phyloP scores from a whole-genome alignment of 2,888 invertebrate genomes.

The Calameuta filiformis region DNA sequence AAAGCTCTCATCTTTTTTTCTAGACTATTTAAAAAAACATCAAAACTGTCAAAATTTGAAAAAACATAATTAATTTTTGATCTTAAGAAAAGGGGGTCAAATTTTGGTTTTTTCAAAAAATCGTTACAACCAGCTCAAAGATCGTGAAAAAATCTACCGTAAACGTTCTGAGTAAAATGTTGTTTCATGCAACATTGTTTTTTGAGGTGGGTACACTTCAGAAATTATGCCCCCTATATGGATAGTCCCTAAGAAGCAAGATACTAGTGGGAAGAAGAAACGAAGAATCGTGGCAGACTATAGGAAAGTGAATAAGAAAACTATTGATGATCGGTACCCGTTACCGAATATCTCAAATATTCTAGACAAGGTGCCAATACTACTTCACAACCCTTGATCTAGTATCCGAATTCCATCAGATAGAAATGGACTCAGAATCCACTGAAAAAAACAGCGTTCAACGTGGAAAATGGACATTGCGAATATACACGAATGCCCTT shows the following conservation, averaged over 20 bases:
- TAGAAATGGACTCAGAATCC: conserved; percentile 36
- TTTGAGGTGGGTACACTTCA: too few relatives aligned
- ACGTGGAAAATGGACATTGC: conserved; percentile 37
- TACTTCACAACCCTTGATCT: conserved; percentile 45
- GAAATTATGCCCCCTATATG: too few relatives aligned
- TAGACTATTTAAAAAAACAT: too few relatives aligned
- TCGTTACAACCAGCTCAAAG: too few relatives aligned
- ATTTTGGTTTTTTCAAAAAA: too few relatives aligned
- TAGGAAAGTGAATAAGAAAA: conserved; percentile 38
- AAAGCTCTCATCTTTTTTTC: too few relatives aligned
- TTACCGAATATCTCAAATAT: conserved; percentile 45
- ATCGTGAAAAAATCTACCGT: too few relatives aligned
- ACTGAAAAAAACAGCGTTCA: conserved; percentile 38
- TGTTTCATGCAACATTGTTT: too few relatives aligned
- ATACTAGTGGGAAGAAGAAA: conserved; percentile 23
- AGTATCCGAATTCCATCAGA: conserved; percentile 47
- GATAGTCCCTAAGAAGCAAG: conserved; percentile 31
- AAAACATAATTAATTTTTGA: too few relatives aligned
- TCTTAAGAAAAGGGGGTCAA: too few relatives aligned
- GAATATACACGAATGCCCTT: conserved; percentile 39
- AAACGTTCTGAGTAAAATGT: too few relatives aligned
- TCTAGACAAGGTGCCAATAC: conserved; percentile 32
- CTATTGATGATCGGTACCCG: conserved; percentile 40
- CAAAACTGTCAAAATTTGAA: too few relatives aligned
- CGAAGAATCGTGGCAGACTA: conserved; percentile 25